Percentiles rank a stretch among this genome's conserved stretches.
Evolutionary conservation across 1,140 invertebrate genomes (phyloP).

Genomic region (Drosophila pseudoobscura): DNA sequence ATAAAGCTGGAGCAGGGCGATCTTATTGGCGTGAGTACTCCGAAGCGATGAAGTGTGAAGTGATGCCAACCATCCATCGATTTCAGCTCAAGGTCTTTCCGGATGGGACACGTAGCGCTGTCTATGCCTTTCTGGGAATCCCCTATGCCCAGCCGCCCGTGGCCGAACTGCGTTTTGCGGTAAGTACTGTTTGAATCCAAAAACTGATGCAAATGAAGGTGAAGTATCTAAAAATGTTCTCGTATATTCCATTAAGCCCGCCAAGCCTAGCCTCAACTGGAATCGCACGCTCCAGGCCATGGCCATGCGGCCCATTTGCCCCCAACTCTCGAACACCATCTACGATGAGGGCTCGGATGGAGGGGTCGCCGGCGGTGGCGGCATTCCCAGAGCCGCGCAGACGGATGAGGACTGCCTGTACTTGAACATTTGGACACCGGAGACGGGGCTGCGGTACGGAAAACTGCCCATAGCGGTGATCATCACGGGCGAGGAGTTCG

Average conservation of each 20-base stretch:
- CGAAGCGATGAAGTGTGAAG: neutral
- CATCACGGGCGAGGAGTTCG: conserved; percentile 85
- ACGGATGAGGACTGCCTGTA: conserved; percentile 85
- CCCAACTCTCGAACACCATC: conserved; percentile 83
- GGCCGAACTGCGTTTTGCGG: conserved; percentile 86
- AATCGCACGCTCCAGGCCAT: conserved; percentile 84
- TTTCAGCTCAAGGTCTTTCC: conserved; percentile 84
- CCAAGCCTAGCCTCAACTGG: conserved; percentile 84
- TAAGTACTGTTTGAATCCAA: conserved; percentile 44
- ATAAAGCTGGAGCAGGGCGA: conserved; percentile 75
- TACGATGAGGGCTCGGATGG: conserved; percentile 73
- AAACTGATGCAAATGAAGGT: no score
- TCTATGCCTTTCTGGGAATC: conserved; percentile 87
- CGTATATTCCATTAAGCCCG: conserved; percentile 69
- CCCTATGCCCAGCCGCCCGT: conserved; percentile 88
- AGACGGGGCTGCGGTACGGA: conserved; percentile 85
- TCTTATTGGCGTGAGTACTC: conserved; percentile 61
- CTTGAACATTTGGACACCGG: conserved; percentile 85
- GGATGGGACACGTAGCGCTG: conserved; percentile 82
- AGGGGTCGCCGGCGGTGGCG: neutral
- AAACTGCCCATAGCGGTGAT: conserved; percentile 86
- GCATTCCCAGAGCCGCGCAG: conserved; percentile 30
- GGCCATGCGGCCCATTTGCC: conserved; percentile 84
- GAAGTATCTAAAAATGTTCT: no score
- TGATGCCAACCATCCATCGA: neutral